Base-by-base conservation (phyloP, 2,113 vertebrate species). In the Perognathus longimembris region DNA sequence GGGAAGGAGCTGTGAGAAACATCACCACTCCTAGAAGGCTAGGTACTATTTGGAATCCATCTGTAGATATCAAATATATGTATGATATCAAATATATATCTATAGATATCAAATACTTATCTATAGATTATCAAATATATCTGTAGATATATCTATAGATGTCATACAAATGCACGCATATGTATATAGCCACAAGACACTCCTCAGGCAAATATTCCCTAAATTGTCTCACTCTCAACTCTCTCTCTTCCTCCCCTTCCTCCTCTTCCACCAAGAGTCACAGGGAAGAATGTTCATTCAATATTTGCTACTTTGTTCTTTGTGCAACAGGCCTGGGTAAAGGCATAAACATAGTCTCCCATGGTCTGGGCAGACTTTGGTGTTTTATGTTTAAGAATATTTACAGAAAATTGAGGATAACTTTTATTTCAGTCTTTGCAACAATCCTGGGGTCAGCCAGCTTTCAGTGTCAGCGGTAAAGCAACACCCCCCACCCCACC, bases 241-340 rank as follows among this genome's bases (percentile, higher is more conserved):
- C 69, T 80, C 8, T 45, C 30, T 50, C 0, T 3, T 42, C 21
- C n/a, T 59, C 32, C 22, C 3, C 64, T 50, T n/a, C 40, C 40
- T 40, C 26, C 77, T 30, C 42, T 40, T 22, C 26, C 20, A 26
- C n/a, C 50, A 18, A 22, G 26, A 93, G 45, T 30, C 66, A 21
- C n/a, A 74, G 0, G 3, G 38, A 45, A 63, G 20, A 17, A 67
- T 85, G 93, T 94, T 89, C 74, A 63, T 61, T 81, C n/a, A 66
- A 94, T 85, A 89, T 86, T 75, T 82, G 91, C 71, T 92, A 96
- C 91, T 94, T 73, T 91, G 80, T 94, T 95, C 57, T 83, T 89
- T 75, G 73, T 42, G 76, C 94, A 95, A 74, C 81, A 91, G 94
- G 80, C 64, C 71, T 6, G 26, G 45, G 42, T 75, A 70, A 92